Conservation (phyloP, 2,797 vertebrate species). For the Acipenser oxyrinchus region DNA sequence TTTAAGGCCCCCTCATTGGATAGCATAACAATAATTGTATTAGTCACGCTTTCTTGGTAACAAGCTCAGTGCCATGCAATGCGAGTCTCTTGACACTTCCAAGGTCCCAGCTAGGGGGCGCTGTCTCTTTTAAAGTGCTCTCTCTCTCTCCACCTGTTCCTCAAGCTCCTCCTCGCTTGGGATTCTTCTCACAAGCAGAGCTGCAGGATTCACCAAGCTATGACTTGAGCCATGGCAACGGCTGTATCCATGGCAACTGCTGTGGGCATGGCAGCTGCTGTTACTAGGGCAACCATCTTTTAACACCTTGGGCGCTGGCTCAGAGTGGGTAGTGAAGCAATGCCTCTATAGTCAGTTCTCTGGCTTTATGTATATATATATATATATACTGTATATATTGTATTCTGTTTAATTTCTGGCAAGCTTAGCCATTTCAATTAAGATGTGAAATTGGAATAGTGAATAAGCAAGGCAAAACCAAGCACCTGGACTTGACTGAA, state of each 20-base stretch:
- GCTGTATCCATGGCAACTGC: slow-evolving; percentile 26
- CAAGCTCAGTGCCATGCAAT: background rate
- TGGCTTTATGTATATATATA: background rate
- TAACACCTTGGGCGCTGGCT: background rate
- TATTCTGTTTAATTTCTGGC: too few relatives aligned
- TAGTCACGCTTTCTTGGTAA: background rate
- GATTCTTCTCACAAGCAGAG: background rate
- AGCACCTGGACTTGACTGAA: background rate
- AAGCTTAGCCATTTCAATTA: too few relatives aligned
- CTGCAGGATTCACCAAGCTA: background rate
- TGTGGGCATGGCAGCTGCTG: slow-evolving; percentile 13
- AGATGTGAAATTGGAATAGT: too few relatives aligned
- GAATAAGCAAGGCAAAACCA: background rate
- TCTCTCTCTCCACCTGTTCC: background rate
- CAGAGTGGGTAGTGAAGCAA: background rate
- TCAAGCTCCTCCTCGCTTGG: background rate
- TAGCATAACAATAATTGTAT: background rate
- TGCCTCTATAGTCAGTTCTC: background rate
- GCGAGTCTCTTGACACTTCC: background rate
- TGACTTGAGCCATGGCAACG: slow-evolving; percentile 3
- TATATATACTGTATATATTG: too few relatives aligned
- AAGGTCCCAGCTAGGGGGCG: background rate
- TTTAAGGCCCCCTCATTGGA: too few relatives aligned
- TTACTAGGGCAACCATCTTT: slow-evolving; percentile 18
- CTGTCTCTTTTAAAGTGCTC: background rate